These are phyloP conservation scores for Psephotus haematonotus DNA, from an alignment of 2,113 vertebrate species.

Conservation along the genomic window DNA sequence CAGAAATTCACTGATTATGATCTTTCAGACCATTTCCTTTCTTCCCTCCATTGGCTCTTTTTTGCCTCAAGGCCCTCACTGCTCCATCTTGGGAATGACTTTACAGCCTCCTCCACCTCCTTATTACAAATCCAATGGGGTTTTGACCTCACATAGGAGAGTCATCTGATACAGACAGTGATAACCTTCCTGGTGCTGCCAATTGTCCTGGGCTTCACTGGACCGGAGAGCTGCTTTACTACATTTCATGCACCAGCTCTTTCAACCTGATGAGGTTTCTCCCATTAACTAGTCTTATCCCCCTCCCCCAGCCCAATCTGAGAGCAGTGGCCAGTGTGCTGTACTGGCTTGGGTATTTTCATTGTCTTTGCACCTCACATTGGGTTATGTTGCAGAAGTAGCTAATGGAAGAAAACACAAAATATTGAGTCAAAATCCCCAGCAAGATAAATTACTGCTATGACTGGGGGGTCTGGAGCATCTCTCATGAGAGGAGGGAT, in stretches of 20 bases:
- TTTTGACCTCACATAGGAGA: constrained; percentile 37
- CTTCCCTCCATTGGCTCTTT: constrained; percentile 67
- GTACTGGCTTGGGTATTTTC: not conserved
- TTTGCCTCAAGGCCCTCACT: constrained; percentile 53
- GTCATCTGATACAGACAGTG: constrained; percentile 55
- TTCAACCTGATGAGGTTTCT: not conserved
- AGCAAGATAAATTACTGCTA: not conserved
- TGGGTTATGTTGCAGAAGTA: not conserved
- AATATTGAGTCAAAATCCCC: not conserved
- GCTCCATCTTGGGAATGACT: constrained; percentile 55
- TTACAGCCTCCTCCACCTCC: constrained; percentile 30
- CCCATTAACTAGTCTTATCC: constrained; percentile 11
- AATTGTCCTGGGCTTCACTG: constrained; percentile 56
- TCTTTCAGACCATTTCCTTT: constrained; percentile 60
- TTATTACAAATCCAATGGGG: constrained; percentile 28
- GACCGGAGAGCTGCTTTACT: constrained; percentile 42
- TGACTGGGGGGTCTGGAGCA: not conserved
- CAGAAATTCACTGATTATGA: constrained; percentile 61
- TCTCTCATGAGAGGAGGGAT: not conserved
- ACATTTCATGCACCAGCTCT: constrained; percentile 37
- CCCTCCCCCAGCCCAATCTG: not conserved
- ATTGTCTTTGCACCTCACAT: not conserved
- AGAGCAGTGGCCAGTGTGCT: not conserved
- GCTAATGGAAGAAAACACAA: not conserved
- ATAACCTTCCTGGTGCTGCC: constrained; percentile 58